Base-by-base conservation (phyloP, 2,888 invertebrate genomes). In the Himalopsyche tibetana region DNA sequence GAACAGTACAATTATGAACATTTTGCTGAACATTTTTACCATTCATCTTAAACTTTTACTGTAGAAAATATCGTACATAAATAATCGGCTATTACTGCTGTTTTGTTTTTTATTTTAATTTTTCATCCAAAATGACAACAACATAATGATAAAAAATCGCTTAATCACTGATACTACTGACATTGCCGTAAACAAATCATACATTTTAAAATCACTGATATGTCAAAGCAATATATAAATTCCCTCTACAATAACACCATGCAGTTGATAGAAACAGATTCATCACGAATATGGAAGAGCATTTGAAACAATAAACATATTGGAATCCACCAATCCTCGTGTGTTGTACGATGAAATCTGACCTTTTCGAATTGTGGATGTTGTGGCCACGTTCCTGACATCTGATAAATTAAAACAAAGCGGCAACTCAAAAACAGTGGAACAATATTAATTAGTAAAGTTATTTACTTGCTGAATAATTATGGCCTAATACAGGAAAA, bases 311-410 rank as follows among this genome's bases (percentile, higher is more conserved):
- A 19, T 56, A 6, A 5, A 63, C 19, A 28, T 63, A 19, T 63
- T 8, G 19, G 40, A 36, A 28, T 38, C 36, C 80, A n/a, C 40
- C 82, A 19, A 55, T 38, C 55, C 17, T 63, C 82, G 17, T 56
- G 38, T 8, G 45, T 45, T 45, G 45, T 45, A 45, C 55, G 40
- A 55, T 51, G 63, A 55, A 63, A 19, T 86, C 87, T 88, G 81
- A 88, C 88, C 88, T 88, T 83, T 55, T 84, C 86, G 55, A 80
- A 85, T 19, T 56, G 74, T 11, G 88, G 88, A 56, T 83, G 82
- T 36, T 85, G 83, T 36, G 86, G 88, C 88, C 88, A 88, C 6
- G 84, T 88, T 85, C 88, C 86, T 11, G 81, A 55, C 79, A 83
- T 85, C 88, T 88, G 84, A 42, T 40, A 17, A 79, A 74, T 83